Evolutionary conservation across 2,797 vertebrate species (phyloP).

Genomic region (Dicrostonyx torquatus): DNA sequence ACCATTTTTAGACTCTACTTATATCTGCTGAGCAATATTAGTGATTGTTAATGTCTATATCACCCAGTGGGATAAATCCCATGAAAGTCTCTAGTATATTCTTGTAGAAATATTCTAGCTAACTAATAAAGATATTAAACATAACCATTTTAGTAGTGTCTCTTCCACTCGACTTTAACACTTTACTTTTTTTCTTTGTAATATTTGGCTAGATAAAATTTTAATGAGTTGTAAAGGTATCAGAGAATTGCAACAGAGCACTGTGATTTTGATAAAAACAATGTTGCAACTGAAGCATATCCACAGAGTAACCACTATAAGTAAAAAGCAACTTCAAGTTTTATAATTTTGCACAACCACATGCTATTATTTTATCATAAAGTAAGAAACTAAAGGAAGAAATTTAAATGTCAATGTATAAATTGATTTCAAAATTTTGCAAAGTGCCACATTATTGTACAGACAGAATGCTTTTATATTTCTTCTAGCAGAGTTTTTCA

Average conservation of each 20-base stretch:
- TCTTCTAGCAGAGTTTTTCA: not conserved
- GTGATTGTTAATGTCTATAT: constrained; percentile 31
- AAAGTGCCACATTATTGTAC: constrained; percentile 37
- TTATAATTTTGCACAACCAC: constrained; percentile 6
- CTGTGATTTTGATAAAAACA: constrained; percentile 40
- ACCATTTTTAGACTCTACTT: constrained; percentile 38
- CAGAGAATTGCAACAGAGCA: not conserved
- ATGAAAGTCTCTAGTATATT: constrained; percentile 39
- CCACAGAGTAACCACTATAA: constrained; percentile 7
- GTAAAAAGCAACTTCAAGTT: constrained; percentile 33
- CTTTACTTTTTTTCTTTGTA: constrained; percentile 43
- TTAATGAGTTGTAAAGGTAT: constrained; percentile 53
- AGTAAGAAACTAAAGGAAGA: constrained; percentile 37
- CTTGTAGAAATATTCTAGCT: constrained; percentile 49
- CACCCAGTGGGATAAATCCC: constrained; percentile 41
- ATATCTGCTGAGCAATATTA: constrained; percentile 48
- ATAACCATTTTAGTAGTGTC: constrained; percentile 46
- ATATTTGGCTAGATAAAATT: constrained; percentile 38
- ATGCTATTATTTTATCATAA: constrained; percentile 32
- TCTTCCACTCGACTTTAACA: constrained; percentile 43
- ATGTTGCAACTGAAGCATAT: constrained; percentile 40
- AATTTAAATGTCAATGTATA: constrained; percentile 20
- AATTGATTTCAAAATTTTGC: not conserved
- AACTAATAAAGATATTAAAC: constrained; percentile 63
- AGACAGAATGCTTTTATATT: constrained; percentile 36